Evolutionary conservation across 2,113 vertebrate genomes (phyloP).

Genomic region (Orientallactaga bullata): DNA sequence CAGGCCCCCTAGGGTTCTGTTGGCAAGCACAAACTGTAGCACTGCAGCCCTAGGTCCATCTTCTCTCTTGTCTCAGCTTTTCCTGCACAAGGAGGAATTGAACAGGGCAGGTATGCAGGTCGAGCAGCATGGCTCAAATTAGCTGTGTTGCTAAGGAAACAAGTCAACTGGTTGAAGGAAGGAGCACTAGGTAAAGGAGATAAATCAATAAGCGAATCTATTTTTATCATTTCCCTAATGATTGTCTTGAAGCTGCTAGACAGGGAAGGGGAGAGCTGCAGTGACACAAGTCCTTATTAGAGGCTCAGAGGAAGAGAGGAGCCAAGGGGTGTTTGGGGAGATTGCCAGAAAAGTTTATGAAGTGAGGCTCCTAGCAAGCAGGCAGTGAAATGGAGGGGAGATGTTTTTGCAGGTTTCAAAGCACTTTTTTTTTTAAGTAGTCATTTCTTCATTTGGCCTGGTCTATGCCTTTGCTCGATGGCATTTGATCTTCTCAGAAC

Average conservation of each 20-base stretch:
- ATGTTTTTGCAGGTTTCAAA: neutral
- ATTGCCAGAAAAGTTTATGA: conserved; percentile 67
- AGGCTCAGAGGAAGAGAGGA: conserved; percentile 33
- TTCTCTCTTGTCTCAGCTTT: conserved; percentile 1
- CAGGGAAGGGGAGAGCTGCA: conserved; percentile 68
- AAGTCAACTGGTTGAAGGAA: conserved; percentile 85
- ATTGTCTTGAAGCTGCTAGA: conserved; percentile 83
- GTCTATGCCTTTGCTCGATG: neutral
- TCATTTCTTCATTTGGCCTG: neutral
- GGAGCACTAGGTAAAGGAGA: conserved; percentile 86
- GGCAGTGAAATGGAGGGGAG: neutral
- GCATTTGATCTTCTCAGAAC: neutral
- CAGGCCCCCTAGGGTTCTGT: neutral
- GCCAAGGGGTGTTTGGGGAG: conserved; percentile 60
- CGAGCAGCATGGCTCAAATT: conserved; percentile 60
- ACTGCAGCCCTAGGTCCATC: neutral
- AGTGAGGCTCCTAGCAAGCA: conserved; percentile 36
- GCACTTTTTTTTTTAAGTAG: neutral
- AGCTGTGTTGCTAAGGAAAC: conserved; percentile 88
- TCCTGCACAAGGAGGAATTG: neutral
- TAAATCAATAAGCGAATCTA: conserved; percentile 89
- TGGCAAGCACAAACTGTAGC: neutral
- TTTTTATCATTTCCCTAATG: conserved; percentile 90
- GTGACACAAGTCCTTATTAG: conserved; percentile 73
- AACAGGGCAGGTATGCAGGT: conserved; percentile 84